Percentiles rank a stretch among this genome's conserved stretches.
phyloP scores from a whole-genome alignment of 2,797 vertebrate genomes.

The Spondyliosoma cantharus region DNA sequence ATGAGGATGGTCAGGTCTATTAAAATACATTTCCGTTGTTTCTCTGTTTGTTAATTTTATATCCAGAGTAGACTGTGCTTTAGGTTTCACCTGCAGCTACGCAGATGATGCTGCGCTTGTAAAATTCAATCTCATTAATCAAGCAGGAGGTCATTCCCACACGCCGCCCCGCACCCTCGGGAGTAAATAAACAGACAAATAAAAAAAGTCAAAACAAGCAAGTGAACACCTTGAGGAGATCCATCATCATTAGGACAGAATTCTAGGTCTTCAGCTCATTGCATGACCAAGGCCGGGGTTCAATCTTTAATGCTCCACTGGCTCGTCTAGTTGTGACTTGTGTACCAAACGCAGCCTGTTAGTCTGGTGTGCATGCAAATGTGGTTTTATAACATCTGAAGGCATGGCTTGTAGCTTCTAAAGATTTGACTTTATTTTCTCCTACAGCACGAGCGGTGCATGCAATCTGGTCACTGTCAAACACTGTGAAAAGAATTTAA shows the following conservation, averaged over 20 bases:
- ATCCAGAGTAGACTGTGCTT: background rate
- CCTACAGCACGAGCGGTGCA: background rate
- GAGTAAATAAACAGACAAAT: slow-evolving; percentile 34
- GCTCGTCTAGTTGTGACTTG: slow-evolving; percentile 25
- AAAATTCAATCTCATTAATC: slow-evolving; percentile 43
- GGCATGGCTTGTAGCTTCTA: background rate
- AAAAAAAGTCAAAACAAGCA: slow-evolving; percentile 40
- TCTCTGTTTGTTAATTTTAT: background rate
- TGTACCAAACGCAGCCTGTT: slow-evolving; percentile 24
- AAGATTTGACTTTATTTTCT: background rate
- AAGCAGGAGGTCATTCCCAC: background rate
- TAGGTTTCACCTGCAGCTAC: slow-evolving; percentile 10
- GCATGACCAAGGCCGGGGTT: slow-evolving; percentile 14
- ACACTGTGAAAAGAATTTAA: background rate
- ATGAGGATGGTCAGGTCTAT: background rate
- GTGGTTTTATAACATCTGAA: slow-evolving; percentile 11
- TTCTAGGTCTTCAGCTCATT: background rate
- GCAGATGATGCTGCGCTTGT: background rate
- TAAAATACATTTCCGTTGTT: slow-evolving; percentile 9
- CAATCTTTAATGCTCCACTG: slow-evolving; percentile 30
- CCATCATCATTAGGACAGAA: slow-evolving; percentile 44
- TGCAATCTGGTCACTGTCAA: background rate
- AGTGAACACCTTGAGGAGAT: slow-evolving; percentile 45
- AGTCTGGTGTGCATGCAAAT: slow-evolving; percentile 34
- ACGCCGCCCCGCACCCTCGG: background rate